Evolutionary conservation across 1,140 invertebrate genomes (phyloP).

Genomic region (Streblospio benedicti): DNA sequence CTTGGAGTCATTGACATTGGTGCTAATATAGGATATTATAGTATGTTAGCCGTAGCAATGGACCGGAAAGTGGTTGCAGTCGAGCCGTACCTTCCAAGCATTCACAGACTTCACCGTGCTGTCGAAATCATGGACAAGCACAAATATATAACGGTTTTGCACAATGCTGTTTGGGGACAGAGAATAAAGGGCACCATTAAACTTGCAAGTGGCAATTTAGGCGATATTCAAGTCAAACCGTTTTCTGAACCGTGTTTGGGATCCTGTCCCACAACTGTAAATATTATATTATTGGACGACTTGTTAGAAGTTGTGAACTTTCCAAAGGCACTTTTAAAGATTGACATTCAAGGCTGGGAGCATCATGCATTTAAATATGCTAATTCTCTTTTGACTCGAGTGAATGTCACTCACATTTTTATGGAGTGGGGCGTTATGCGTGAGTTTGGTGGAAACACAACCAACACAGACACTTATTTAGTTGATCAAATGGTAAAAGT

Average conservation of each 20-base stretch:
- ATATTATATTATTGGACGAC: conserved; percentile 27
- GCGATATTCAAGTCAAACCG: conserved; percentile 26
- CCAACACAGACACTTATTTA: not conserved
- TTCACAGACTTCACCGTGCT: conserved; percentile 26
- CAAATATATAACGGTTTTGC: conserved; percentile 24
- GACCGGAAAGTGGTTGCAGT: conserved; percentile 33
- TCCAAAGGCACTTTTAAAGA: conserved; percentile 19
- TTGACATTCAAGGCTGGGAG: conserved; percentile 31
- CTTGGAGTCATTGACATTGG: conserved; percentile 34
- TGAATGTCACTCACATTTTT: conserved; percentile 35
- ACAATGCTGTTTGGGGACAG: conserved; percentile 29
- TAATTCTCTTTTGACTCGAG: conserved; percentile 22
- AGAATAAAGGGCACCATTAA: conserved; percentile 23
- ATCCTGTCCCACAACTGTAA: conserved; percentile 10
- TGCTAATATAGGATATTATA: conserved; percentile 37
- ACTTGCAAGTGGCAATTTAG: conserved; percentile 29
- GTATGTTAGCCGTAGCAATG: conserved; percentile 27
- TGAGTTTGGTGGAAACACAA: not conserved
- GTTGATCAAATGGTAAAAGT: conserved; percentile 1
- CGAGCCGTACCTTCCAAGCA: conserved; percentile 30
- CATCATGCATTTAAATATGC: conserved; percentile 26
- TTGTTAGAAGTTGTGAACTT: conserved; percentile 16
- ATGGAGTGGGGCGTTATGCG: conserved; percentile 32
- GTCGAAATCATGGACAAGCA: conserved; percentile 20
- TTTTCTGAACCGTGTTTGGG: conserved; percentile 9